Base-by-base conservation (phyloP, 1,140 invertebrate species). In the Hyles euphorbiae region DNA sequence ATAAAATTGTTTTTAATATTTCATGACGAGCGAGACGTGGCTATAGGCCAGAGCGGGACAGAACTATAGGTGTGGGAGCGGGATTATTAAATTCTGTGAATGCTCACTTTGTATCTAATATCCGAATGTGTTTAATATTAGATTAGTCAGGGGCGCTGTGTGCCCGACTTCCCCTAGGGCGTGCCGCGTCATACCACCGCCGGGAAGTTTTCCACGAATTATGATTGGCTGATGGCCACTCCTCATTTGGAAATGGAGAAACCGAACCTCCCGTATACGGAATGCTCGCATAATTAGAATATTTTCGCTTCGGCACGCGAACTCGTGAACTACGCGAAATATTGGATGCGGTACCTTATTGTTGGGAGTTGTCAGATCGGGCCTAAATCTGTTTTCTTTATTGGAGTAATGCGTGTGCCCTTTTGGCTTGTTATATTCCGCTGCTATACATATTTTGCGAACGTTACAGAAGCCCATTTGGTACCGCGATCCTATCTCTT, bases 1-100 rank as follows among this genome's bases (percentile, higher is more conserved):
- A 85, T 85, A 87, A 87, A 88, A 85, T 84, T 81, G 83, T 83
- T 83, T 76, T 86, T 86, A 88, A 88, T 88, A 87, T 87, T 88
- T 88, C 82, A 88, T 57, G 45, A 5, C n/a, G 33, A 22, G 40
- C 11, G 53, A 54, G 53, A 54, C 36, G n/a, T 8, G n/a, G 53
- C 40, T 54, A 44, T 12, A 12, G 33, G 68, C 60, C 33, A 54
- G 73, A 75, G 60, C n/a, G 66, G 64, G 74, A 76, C 56, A 56
- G n/a, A 34, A 7, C 22, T 34, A 12, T 47, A 68, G 70, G 70
- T 70, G 70, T 62, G 71, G 69, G 68, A 76, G 70, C 57, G 58
- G 67, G 81, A 86, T 86, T 88, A 88, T 88, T 86, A 87, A 88
- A 88, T 88, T 88, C 81, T 81, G 74, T 80, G 82, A 85, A 87